Conservation (phyloP, 35 echinoderm and acorn worm genomes). For the Ophioderma brevispina region DNA sequence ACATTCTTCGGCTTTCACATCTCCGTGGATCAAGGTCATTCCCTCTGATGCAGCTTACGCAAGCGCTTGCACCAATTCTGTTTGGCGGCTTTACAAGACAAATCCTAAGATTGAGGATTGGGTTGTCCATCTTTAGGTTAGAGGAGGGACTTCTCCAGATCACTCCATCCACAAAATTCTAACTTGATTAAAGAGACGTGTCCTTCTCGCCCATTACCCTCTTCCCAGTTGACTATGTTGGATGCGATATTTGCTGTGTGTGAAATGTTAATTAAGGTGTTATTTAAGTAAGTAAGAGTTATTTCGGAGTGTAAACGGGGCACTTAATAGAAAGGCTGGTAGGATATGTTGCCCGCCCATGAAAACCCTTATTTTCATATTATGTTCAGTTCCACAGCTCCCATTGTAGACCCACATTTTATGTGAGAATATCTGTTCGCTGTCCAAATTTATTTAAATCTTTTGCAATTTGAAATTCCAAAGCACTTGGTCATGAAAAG, state of each 20-base stretch:
- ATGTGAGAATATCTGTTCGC: no score
- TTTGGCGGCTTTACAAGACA: neutral
- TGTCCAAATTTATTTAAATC: no score
- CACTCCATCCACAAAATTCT: conserved; percentile 14
- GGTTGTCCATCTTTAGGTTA: conserved; percentile 18
- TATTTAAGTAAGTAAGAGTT: no score
- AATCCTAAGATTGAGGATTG: conserved; percentile 23
- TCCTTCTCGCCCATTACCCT: conserved; percentile 1
- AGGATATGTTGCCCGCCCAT: no score
- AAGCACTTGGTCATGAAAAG: no score
- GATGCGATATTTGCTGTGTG: conserved; percentile 25
- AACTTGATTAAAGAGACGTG: conserved; percentile 15
- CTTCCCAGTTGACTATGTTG: conserved; percentile 37
- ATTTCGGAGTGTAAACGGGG: no score
- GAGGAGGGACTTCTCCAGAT: conserved; percentile 16
- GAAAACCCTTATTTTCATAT: no score
- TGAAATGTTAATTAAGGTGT: no score
- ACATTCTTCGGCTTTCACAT: conserved; percentile 16
- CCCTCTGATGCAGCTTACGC: conserved; percentile 13
- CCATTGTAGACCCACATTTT: no score
- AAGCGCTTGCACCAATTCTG: conserved; percentile 41
- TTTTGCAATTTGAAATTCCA: no score
- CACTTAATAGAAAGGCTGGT: no score
- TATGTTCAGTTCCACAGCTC: no score
- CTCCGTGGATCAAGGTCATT: conserved; percentile 18